A percentile compares a stretch with the other conserved stretches of the same genome.
These are phyloP conservation scores for Syngnathus acus DNA, from an alignment of 2,797 vertebrate species.

Conservation along the genomic window DNA sequence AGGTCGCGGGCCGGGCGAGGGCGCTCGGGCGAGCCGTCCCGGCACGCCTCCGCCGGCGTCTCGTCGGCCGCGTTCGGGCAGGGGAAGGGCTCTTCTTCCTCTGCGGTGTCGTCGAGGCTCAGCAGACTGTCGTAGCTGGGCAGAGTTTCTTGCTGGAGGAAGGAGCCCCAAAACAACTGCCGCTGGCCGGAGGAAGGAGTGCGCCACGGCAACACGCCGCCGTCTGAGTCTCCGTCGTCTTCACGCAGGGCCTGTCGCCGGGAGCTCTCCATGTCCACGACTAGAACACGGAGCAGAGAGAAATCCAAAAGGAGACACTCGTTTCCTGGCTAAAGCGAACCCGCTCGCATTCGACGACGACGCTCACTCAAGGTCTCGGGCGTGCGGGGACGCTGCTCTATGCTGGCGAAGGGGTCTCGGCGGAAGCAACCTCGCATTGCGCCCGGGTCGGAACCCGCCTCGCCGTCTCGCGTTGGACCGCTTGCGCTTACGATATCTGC, in stretches of 20 bases:
- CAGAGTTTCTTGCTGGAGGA: slow-evolving; percentile 63
- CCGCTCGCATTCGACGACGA: too few species aligned
- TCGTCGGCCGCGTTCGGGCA: slow-evolving; percentile 11
- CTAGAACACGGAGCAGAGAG: slow-evolving; percentile 11
- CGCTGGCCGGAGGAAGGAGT: slow-evolving; percentile 11
- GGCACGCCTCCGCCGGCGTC: neutral
- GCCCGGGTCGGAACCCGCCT: slow-evolving; percentile 59
- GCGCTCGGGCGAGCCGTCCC: slow-evolving; percentile 11
- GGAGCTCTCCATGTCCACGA: slow-evolving; percentile 66
- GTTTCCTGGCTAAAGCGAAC: neutral
- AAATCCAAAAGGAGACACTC: neutral
- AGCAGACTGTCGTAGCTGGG: slow-evolving; percentile 60
- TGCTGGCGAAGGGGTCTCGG: slow-evolving; percentile 76
- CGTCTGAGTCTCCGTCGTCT: slow-evolving; percentile 31
- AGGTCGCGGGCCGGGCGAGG: slow-evolving; percentile 2
- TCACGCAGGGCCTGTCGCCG: slow-evolving; percentile 70
- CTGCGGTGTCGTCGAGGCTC: slow-evolving; percentile 35
- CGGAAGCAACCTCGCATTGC: slow-evolving; percentile 63
- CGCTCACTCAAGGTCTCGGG: slow-evolving; percentile 84
- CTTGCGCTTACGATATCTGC: slow-evolving; percentile 63
- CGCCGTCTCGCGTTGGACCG: slow-evolving; percentile 32
- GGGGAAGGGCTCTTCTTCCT: slow-evolving; percentile 33
- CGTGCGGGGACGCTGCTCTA: slow-evolving; percentile 78
- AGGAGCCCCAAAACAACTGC: slow-evolving; percentile 46
- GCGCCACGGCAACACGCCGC: slow-evolving; percentile 4